A percentile compares a stretch with the other conserved stretches of the same genome.
Evolutionary conservation across 2,888 invertebrate species (phyloP).

Genomic region (Tipula confusa): DNA sequence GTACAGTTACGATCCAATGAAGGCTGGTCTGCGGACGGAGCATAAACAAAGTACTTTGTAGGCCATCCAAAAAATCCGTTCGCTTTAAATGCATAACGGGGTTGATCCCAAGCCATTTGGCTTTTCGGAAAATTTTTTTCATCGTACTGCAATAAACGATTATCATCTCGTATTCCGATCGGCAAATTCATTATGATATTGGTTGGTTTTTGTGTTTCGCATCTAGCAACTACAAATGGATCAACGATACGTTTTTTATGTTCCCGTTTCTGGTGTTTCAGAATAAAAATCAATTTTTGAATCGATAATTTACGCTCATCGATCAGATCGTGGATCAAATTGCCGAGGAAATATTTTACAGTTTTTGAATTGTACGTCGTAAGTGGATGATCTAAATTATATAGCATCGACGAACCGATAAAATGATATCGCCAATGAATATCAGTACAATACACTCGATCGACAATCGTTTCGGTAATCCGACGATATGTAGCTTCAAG

Average conservation of each 20-base stretch:
- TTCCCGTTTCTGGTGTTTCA: slow-evolving; percentile 68
- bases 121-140: slow-evolving; percentile 56
- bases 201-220: slow-evolving; percentile 41
- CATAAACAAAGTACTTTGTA: slow-evolving; percentile 57
- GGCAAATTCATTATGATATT: slow-evolving; percentile 39
- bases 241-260: slow-evolving; percentile 59
- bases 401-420: slow-evolving; percentile 69
- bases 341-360: slow-evolving; percentile 60
- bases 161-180: slow-evolving; percentile 60
- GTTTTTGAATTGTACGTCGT: slow-evolving; percentile 59
- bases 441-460: slow-evolving; percentile 36
- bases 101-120: slow-evolving; percentile 69
- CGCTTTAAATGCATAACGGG: slow-evolving; percentile 62
- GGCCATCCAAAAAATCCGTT: slow-evolving; percentile 55
- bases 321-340: slow-evolving; percentile 72
- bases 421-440: slow-evolving; percentile 81
- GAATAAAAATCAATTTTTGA: slow-evolving; percentile 57
- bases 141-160: slow-evolving; percentile 71
- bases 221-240: slow-evolving; percentile 52
- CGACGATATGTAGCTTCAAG: slow-evolving; percentile 54
- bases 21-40: slow-evolving; percentile 63
- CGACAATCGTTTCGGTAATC: slow-evolving; percentile 51
- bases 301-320: slow-evolving; percentile 70
- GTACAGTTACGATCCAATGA: slow-evolving; percentile 53
- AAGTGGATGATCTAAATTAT: slow-evolving; percentile 67